A percentile compares a stretch with the other conserved stretches of the same genome.
These are phyloP conservation scores for Mylabris phalerata DNA, from an alignment of 1,140 invertebrate species.

Conservation along the genomic window DNA sequence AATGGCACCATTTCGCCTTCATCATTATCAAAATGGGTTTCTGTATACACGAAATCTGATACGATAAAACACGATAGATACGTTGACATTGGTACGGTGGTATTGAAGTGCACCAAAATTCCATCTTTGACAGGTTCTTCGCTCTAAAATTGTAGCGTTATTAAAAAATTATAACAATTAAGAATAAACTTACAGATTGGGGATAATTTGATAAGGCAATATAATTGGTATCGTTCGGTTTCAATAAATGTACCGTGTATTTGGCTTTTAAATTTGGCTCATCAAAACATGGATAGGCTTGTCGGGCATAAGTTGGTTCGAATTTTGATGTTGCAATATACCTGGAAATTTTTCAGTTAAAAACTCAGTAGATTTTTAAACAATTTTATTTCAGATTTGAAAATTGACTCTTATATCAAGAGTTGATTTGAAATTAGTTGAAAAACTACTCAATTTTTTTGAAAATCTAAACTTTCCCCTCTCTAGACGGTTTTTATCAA, in stretches of 20 bases:
- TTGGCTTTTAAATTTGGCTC: slow-evolving; percentile 90
- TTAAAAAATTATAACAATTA: not conserved
- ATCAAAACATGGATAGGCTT: slow-evolving; percentile 93
- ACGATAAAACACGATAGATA: slow-evolving; percentile 88
- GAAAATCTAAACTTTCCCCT: not conserved
- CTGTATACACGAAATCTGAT: slow-evolving; percentile 64
- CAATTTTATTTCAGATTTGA: too few relatives aligned
- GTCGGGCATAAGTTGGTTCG: slow-evolving; percentile 86
- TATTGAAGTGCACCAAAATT: slow-evolving; percentile 58
- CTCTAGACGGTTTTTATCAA: not conserved
- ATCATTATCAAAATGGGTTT: slow-evolving; percentile 48
- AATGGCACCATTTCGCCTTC: slow-evolving; percentile 52
- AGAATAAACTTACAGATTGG: slow-evolving; percentile 40
- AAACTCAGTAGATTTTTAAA: not conserved
- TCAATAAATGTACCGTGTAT: slow-evolving; percentile 71
- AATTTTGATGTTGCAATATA: slow-evolving; percentile 85
- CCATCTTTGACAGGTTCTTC: slow-evolving; percentile 27
- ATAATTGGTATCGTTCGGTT: slow-evolving; percentile 54
- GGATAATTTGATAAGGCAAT: slow-evolving; percentile 78
- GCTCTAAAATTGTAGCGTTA: slow-evolving; percentile 14
- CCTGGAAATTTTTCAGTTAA: slow-evolving; percentile 44
- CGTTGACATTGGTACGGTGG: slow-evolving; percentile 83
- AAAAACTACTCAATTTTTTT: not conserved
- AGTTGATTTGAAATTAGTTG: not conserved
- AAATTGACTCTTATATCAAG: not conserved